These are phyloP conservation scores for Stenodema calcarata DNA, from an alignment of 2,888 invertebrate species.

Conservation along the genomic window DNA sequence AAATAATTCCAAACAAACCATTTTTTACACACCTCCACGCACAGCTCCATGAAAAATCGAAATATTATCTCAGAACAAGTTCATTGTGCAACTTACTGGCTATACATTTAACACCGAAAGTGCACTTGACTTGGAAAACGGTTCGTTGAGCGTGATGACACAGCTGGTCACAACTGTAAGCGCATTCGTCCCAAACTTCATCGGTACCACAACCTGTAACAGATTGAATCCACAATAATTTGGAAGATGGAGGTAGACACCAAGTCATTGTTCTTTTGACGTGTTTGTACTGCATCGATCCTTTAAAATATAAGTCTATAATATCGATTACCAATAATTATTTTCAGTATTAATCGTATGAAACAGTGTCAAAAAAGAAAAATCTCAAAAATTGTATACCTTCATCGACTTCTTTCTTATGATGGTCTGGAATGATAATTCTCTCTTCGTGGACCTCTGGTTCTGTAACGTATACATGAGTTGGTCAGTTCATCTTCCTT, in stretches of 20 bases:
- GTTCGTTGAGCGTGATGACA: constrained; percentile 71
- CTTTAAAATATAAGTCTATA: too few species aligned
- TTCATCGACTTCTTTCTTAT: not conserved
- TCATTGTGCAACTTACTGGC: constrained; percentile 58
- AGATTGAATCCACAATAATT: not conserved
- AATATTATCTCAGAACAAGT: too few species aligned
- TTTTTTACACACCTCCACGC: too few species aligned
- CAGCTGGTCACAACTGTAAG: constrained; percentile 73
- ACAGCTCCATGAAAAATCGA: too few species aligned
- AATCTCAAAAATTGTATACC: not conserved
- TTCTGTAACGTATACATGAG: not conserved
- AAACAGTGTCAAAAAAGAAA: too few species aligned
- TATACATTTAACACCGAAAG: constrained; percentile 61
- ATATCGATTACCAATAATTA: too few species aligned
- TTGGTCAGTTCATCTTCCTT: not conserved
- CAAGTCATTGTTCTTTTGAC: too few species aligned
- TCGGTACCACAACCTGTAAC: constrained; percentile 42
- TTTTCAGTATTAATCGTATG: too few species aligned
- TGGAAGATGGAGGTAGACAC: not conserved
- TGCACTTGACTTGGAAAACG: constrained; percentile 60
- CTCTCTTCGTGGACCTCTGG: not conserved
- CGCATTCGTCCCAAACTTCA: constrained; percentile 64
- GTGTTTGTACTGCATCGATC: too few species aligned
- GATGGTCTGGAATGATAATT: not conserved
- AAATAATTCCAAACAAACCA: too few species aligned